Conservation (phyloP, 2,113 vertebrate species). For the Hymenochirus boettgeri region DNA sequence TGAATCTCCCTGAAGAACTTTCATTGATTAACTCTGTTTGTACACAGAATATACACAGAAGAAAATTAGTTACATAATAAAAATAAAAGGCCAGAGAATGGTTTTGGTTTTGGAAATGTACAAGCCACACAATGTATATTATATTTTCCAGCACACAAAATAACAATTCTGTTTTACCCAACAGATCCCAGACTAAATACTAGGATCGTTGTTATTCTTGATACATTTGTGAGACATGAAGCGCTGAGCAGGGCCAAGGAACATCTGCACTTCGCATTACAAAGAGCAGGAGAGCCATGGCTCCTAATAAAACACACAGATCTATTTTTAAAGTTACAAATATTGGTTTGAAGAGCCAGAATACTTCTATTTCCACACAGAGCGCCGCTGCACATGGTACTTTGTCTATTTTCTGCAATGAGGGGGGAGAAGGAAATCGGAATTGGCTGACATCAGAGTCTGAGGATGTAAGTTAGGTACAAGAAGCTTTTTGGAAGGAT, state of each 20-base stretch:
- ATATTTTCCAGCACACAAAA: no score
- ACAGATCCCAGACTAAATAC: constrained; percentile 11
- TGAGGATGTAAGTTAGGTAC: constrained; percentile 45
- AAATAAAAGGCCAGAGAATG: no score
- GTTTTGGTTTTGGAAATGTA: no score
- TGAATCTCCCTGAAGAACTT: no score
- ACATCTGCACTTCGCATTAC: constrained; percentile 36
- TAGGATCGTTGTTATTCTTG: constrained; percentile 22
- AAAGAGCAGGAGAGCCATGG: constrained; percentile 4
- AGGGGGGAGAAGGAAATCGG: constrained; percentile 38
- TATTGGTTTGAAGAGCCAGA: constrained; percentile 35
- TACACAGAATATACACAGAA: no score
- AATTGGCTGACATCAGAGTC: constrained; percentile 52
- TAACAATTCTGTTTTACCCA: constrained; percentile 23
- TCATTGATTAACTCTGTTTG: no score
- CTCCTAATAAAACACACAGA: constrained; percentile 5
- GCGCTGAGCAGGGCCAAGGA: not conserved
- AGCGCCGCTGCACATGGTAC: constrained; percentile 42
- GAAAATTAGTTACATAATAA: no score
- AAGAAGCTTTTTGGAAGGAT: constrained; percentile 50
- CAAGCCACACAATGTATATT: no score
- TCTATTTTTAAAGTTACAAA: constrained; percentile 26
- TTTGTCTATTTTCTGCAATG: no score
- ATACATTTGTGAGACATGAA: constrained; percentile 15
- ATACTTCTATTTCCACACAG: constrained; percentile 51